These are phyloP conservation scores for Antitype chi DNA, from an alignment of 2,888 invertebrate species.

Conservation along the genomic window DNA sequence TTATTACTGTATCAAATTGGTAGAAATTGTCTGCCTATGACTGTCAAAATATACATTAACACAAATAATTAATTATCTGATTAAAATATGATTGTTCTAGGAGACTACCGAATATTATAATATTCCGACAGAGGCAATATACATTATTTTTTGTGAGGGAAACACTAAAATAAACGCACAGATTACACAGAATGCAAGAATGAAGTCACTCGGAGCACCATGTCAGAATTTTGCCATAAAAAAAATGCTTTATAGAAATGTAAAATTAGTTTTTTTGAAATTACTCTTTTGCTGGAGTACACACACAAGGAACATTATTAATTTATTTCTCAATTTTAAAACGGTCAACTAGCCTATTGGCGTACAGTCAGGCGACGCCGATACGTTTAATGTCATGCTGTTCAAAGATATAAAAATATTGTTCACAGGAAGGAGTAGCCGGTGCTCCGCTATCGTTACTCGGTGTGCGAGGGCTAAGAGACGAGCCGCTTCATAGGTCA, in stretches of 20 bases:
- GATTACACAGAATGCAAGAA: neutral
- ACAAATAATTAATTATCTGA: neutral
- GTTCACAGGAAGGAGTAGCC: slow-evolving; percentile 76
- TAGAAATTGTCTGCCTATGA: neutral
- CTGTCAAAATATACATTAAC: neutral
- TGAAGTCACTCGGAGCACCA: neutral
- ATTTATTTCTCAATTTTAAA: neutral
- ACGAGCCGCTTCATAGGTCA: slow-evolving; percentile 93
- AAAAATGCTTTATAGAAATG: neutral
- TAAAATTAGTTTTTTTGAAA: neutral
- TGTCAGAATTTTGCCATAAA: neutral
- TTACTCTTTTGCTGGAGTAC: neutral
- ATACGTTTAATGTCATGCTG: neutral
- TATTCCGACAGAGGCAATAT: neutral
- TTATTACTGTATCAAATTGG: neutral
- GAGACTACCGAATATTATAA: neutral
- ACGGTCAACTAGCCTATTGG: neutral
- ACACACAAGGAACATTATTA: neutral
- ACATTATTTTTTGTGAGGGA: neutral
- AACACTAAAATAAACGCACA: neutral
- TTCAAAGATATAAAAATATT: neutral
- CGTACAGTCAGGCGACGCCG: neutral
- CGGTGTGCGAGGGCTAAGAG: slow-evolving; percentile 86
- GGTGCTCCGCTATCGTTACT: slow-evolving; percentile 85
- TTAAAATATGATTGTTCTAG: neutral